These are phyloP conservation scores for Orthosia incerta DNA, from an alignment of 2,888 invertebrate species.

Conservation along the genomic window DNA sequence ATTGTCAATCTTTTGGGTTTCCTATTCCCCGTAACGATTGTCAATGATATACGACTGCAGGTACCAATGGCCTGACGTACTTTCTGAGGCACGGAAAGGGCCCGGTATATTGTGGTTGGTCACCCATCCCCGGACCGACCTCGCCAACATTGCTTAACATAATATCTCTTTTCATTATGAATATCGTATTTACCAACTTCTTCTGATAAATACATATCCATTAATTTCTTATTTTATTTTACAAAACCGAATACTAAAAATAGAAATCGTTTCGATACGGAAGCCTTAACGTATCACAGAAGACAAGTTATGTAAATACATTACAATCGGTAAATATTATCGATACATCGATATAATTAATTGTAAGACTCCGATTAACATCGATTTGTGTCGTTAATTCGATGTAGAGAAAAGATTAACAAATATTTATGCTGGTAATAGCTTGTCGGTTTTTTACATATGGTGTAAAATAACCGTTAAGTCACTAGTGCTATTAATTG, in stretches of 20 bases:
- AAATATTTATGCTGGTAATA: background rate
- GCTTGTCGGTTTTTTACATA: background rate
- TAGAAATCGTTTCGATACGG: background rate
- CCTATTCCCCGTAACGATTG: too few relatives aligned
- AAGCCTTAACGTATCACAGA: background rate
- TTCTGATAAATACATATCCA: background rate
- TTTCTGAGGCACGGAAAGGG: too few relatives aligned
- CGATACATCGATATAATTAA: background rate
- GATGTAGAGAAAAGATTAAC: conserved; percentile 10
- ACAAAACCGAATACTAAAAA: background rate
- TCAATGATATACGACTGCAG: too few relatives aligned
- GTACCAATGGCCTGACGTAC: too few relatives aligned
- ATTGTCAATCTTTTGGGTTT: too few relatives aligned
- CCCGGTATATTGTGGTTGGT: too few relatives aligned
- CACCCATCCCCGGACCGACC: too few relatives aligned
- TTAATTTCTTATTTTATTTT: too few relatives aligned
- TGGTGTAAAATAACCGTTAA: conserved; percentile 13
- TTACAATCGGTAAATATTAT: background rate
- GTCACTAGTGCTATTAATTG: conserved; percentile 3
- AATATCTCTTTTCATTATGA: background rate
- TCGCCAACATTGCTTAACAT: too few relatives aligned
- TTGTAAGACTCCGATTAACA: conserved; percentile 8
- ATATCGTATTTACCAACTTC: background rate
- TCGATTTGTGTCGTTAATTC: conserved; percentile 22
- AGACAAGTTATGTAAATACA: conserved; percentile 1